Base-by-base conservation (phyloP, 1,140 invertebrate species). In the Drosophila rufa region DNA sequence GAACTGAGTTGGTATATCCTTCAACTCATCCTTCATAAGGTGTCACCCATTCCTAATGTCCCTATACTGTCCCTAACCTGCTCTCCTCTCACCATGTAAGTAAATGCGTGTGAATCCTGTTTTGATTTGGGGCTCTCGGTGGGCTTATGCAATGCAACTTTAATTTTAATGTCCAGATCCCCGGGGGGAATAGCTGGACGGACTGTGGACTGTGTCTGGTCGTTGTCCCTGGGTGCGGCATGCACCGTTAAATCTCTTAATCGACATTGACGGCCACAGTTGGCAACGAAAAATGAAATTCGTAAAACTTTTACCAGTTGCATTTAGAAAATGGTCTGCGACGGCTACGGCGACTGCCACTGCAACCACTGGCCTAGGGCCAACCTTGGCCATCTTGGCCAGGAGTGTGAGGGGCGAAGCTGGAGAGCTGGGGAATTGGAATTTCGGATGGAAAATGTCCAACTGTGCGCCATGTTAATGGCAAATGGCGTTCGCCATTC, bases 191-290 rank as follows among this genome's bases (percentile, higher is more conserved):
- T 30, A 12, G 43, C 19, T 4, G 7, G 2, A 19, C 2, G 9
- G 27, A 43, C 17, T 64, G 11, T 40, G 60, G 50, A 46, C 33
- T 33, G 58, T 42, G 45, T n/a, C 25, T 17, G 17, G 61, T 17
- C 27, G 30, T 14, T 27, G 30, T 55, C 64, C 45, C 36, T 38
- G 51, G 50, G 30, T 79, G 58, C 47, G 42, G 59, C 65, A 64
- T 82, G 70, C 76, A 66, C 79, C 76, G 76, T 80, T 87, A 80
- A 87, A 89, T 89, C 83, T 89, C 84, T 80, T 89, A 87, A 87
- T 87, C 84, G 76, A 87, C 83, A 82, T 76, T 74, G 80, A 87
- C 80, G 84, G 76, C 73, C 83, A 70, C 75, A 82, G 79, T 86
- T 85, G 82, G 75, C 59, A 56, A 50, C 69, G 66, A 76, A 82